Evolutionary conservation across 2,797 vertebrate genomes (phyloP).

Genomic region (Otolemur crassicaudatus): DNA sequence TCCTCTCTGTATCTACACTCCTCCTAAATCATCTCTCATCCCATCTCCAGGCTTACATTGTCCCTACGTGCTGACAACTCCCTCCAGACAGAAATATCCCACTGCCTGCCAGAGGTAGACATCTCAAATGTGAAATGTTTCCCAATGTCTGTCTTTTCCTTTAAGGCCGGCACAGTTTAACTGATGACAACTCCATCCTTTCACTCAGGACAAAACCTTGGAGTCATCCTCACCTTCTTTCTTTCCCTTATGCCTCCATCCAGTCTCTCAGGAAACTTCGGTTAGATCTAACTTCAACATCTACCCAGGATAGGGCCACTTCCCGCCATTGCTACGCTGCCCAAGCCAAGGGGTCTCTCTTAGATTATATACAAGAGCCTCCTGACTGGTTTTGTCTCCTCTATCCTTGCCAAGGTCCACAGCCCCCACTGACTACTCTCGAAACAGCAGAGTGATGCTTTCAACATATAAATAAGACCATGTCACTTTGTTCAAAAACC

Average conservation of each 20-base stretch:
- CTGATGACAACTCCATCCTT: not conserved
- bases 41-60: not conserved
- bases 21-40: not conserved
- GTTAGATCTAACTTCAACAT: not conserved
- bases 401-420: not conserved
- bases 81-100: too few relatives aligned
- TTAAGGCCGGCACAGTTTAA: not conserved
- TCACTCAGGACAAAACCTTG: not conserved
- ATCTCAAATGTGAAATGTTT: not conserved
- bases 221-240: not conserved
- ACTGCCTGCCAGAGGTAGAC: not conserved
- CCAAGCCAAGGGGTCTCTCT: not conserved
- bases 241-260: not conserved
- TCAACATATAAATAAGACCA: not conserved
- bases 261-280: not conserved
- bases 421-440: not conserved
- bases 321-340: not conserved
- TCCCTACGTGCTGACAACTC: not conserved
- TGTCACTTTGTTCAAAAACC: not conserved
- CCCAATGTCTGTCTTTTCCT: not conserved
- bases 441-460: not conserved
- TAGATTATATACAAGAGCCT: not conserved
- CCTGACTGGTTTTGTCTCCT: not conserved
- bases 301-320: not conserved
- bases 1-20: not conserved